Evolutionary conservation across 2,113 vertebrate genomes (phyloP).

Genomic region (Colossoma macropomum): DNA sequence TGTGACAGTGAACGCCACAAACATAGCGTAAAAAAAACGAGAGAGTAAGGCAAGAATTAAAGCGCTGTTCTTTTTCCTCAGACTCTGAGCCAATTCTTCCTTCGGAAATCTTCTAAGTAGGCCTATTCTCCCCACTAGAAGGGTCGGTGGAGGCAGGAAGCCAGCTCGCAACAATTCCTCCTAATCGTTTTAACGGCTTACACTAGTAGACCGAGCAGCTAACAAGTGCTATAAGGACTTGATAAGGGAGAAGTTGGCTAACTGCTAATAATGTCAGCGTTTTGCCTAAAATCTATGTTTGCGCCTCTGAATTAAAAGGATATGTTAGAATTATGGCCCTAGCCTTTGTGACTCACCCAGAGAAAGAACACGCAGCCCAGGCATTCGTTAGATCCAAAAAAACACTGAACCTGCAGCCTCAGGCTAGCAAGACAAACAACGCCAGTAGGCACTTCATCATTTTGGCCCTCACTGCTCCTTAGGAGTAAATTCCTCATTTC

Average conservation of each 20-base stretch:
- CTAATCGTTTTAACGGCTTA: slow-evolving; percentile 51
- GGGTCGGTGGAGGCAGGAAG: slow-evolving; percentile 20
- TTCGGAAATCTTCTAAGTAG: slow-evolving; percentile 31
- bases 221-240: slow-evolving; percentile 14
- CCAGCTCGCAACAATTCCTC: slow-evolving; percentile 43
- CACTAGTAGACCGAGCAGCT: background rate
- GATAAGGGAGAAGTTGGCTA: slow-evolving; percentile 26
- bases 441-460: slow-evolving; percentile 28
- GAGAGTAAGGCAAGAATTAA: background rate
- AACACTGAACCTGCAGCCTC: slow-evolving; percentile 1
- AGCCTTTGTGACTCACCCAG: slow-evolving; percentile 3
- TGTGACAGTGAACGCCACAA: slow-evolving; percentile 6
- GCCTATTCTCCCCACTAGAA: slow-evolving; percentile 10
- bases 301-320: slow-evolving; percentile 21
- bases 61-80: background rate
- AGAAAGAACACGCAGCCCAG: background rate
- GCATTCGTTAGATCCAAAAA: slow-evolving; percentile 7
- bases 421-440: slow-evolving; percentile 32
- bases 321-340: slow-evolving; percentile 21
- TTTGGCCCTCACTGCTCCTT: slow-evolving; percentile 1
- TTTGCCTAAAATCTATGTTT: slow-evolving; percentile 25
- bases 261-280: slow-evolving; percentile 6
- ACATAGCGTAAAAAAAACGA: background rate
- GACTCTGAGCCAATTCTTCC: slow-evolving; percentile 6
- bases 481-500: slow-evolving; percentile 11